These are phyloP conservation scores for Drosophila sechellia DNA, from an alignment of 1,140 invertebrate genomes.

Conservation along the genomic window DNA sequence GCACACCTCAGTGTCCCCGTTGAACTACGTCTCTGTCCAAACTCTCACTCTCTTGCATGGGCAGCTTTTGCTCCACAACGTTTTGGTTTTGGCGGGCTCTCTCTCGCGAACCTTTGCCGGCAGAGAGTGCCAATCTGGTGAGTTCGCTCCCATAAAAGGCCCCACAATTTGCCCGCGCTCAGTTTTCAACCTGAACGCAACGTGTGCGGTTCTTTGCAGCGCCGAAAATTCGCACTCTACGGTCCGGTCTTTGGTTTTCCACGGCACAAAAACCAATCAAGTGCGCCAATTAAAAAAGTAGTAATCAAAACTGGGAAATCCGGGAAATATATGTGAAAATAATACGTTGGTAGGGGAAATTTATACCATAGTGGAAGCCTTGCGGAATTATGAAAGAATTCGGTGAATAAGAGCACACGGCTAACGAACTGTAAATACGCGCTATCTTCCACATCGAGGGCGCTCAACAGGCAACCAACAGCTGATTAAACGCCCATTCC, in stretches of 20 bases:
- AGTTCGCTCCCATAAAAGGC: constrained; percentile 2
- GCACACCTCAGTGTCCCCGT: background rate
- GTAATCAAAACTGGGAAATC: constrained; percentile 43
- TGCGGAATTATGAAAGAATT: constrained; percentile 70
- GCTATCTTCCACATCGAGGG: constrained; percentile 29
- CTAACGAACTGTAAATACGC: constrained; percentile 28
- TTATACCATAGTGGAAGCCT: constrained; percentile 17
- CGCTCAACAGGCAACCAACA: constrained; percentile 79
- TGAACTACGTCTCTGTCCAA: constrained; percentile 40
- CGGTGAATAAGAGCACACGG: constrained; percentile 51
- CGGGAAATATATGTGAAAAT: constrained; percentile 15
- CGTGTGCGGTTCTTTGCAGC: constrained; percentile 49
- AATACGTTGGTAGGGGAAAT: constrained; percentile 9
- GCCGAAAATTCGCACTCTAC: constrained; percentile 5
- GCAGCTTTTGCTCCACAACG: constrained; percentile 43
- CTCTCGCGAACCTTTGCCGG: constrained; percentile 48
- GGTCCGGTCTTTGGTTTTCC: constrained; percentile 6
- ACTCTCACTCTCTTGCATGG: constrained; percentile 16
- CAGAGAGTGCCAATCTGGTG: constrained; percentile 25
- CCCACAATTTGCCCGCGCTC: constrained; percentile 31
- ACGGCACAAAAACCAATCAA: constrained; percentile 36
- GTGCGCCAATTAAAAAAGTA: constrained; percentile 30
- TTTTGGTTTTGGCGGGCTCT: constrained; percentile 74
- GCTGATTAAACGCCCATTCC: constrained; percentile 56
- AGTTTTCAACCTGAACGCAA: constrained; percentile 60